A percentile compares a stretch with the other conserved stretches of the same genome.
These are phyloP conservation scores for Thaumatotibia leucotreta DNA, from an alignment of 1,140 invertebrate species.

Conservation along the genomic window DNA sequence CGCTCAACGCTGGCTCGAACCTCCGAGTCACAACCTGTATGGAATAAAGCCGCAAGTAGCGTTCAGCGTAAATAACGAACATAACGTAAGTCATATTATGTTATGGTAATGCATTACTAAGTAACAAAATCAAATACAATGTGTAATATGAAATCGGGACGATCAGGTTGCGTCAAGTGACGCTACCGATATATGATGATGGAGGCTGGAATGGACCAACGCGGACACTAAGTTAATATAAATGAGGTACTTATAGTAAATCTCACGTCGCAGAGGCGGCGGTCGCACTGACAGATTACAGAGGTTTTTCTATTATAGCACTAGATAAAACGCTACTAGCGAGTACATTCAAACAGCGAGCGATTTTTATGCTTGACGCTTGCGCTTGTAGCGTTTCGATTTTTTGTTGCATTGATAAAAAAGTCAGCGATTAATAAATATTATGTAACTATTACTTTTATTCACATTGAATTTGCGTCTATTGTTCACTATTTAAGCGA, in stretches of 20 bases:
- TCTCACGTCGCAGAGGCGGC: not conserved
- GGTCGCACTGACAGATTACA: not conserved
- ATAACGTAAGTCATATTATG: slow-evolving; percentile 52
- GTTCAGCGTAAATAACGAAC: slow-evolving; percentile 51
- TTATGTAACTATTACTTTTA: not conserved
- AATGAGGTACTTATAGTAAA: slow-evolving; percentile 13
- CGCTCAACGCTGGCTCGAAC: slow-evolving; percentile 27
- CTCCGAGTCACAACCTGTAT: slow-evolving; percentile 26
- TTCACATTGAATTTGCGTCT: not conserved
- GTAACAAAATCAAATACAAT: slow-evolving; percentile 49
- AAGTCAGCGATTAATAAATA: not conserved
- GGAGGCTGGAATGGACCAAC: slow-evolving; percentile 3
- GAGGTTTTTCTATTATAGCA: not conserved
- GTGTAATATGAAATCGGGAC: slow-evolving; percentile 32
- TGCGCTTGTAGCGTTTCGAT: not conserved
- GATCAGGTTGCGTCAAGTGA: not conserved
- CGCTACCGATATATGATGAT: not conserved
- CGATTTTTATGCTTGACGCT: not conserved
- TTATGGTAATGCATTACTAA: slow-evolving; percentile 69
- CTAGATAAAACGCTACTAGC: not conserved
- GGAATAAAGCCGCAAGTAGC: slow-evolving; percentile 26
- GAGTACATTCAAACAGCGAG: not conserved
- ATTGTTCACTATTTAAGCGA: not conserved
- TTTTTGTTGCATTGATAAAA: not conserved
- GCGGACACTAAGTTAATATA: slow-evolving; percentile 8